phyloP scores from a whole-genome alignment of 2,888 invertebrate genomes.

The Nomada ferruginata region DNA sequence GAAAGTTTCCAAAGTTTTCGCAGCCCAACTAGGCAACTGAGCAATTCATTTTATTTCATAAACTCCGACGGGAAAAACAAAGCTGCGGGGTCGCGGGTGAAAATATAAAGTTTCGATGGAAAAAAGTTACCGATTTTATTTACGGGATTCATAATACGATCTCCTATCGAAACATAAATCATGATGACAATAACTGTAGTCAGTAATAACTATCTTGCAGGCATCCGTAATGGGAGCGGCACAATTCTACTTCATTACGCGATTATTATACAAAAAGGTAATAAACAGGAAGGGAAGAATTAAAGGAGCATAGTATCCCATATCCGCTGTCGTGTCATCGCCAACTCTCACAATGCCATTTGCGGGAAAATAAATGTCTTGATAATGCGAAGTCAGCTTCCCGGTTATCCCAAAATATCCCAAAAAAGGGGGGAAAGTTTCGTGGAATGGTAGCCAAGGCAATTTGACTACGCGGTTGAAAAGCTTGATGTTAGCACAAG shows the following conservation, averaged over 20 bases:
- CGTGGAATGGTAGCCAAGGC: neutral
- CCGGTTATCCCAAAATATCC: neutral
- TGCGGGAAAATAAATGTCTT: slow-evolving; percentile 21
- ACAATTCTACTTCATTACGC: neutral
- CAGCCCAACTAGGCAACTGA: too few relatives aligned
- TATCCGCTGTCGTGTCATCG: neutral
- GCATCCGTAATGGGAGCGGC: neutral
- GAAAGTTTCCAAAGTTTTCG: too few relatives aligned
- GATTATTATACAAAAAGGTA: neutral
- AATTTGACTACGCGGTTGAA: slow-evolving; percentile 34
- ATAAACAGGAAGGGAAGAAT: neutral
- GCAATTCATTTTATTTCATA: too few relatives aligned
- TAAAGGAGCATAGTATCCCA: neutral
- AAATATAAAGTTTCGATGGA: neutral
- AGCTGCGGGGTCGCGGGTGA: neutral
- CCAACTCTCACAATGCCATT: neutral
- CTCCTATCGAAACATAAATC: neutral
- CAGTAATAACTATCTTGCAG: neutral
- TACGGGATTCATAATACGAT: too few relatives aligned
- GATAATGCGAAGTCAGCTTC: neutral
- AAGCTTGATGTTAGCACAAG: slow-evolving; percentile 24
- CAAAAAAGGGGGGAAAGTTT: neutral
- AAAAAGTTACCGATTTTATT: too few relatives aligned
- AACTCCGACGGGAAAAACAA: too few relatives aligned
- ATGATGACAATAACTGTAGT: neutral